These are phyloP conservation scores for Drosophila stalkeri DNA, from an alignment of 2,888 invertebrate species.

Conservation along the genomic window DNA sequence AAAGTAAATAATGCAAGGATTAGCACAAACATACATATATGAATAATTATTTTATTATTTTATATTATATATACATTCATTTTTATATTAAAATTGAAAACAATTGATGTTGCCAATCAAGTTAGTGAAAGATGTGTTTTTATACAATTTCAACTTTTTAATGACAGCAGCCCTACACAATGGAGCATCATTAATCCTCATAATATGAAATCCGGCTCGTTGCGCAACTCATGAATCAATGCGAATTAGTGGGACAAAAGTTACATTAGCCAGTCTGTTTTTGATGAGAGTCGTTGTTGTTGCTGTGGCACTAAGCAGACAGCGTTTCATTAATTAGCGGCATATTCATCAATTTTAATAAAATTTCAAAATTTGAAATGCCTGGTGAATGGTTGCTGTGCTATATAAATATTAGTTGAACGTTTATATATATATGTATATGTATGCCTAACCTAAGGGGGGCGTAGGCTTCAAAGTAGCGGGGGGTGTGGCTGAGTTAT, in stretches of 20 bases:
- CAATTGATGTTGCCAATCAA: background rate
- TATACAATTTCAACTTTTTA: conserved; percentile 8
- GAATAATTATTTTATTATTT: no score
- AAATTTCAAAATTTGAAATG: conserved; percentile 64
- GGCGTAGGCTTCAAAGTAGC: conserved; percentile 33
- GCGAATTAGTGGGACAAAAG: conserved; percentile 66
- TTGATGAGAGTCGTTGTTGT: conserved; percentile 18
- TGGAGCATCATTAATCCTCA: conserved; percentile 71
- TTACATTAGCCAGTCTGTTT: conserved; percentile 55
- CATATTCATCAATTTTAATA: conserved; percentile 84
- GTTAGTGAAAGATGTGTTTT: background rate
- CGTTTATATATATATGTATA: conserved; percentile 16
- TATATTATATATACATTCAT: no score
- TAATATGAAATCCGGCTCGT: conserved; percentile 29
- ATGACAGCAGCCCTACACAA: conserved; percentile 54
- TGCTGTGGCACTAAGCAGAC: conserved; percentile 34
- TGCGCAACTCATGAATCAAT: conserved; percentile 52
- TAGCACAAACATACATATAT: background rate
- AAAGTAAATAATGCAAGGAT: background rate
- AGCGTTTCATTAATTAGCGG: conserved; percentile 80
- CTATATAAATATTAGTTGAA: conserved; percentile 49
- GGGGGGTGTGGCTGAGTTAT: conserved; percentile 61
- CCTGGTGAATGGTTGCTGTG: conserved; percentile 29
- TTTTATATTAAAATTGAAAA: conserved; percentile 1
- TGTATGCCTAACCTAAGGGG: conserved; percentile 42